Base-by-base conservation (phyloP, 2,797 vertebrate genomes). In the Pantherophis alleghaniensis region DNA sequence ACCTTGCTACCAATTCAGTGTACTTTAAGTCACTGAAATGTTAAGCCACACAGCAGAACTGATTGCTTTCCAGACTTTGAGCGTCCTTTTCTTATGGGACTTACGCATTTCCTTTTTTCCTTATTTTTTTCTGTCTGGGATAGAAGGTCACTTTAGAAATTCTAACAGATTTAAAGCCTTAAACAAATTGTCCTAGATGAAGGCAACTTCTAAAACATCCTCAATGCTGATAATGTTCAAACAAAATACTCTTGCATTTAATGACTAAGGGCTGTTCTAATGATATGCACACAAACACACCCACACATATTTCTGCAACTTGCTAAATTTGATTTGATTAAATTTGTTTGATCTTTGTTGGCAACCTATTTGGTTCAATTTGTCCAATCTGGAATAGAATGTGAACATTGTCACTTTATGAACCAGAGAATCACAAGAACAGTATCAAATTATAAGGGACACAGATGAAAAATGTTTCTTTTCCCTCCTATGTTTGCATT, bases 1-100 rank as follows among this genome's bases (percentile, higher is more conserved):
- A 87, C 93, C 94, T 95, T 90, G 89, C 69, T 53, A 91, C 42
- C 87, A 93, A 91, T 61, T 91, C 79, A 88, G 92, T 93, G 91
- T 93, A 93, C 83, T 0, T 87, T 61, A 88, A 69, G 74, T 92
- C 5, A 4, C 37, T 57, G 88, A 91, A 90, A 93, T 24, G 60
- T 86, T 88, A 66, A 89, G 87, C 47, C 86, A 89, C 55, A 57
- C 1, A 37, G n/a, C 14, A 86, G 61, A 93, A 92, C 42, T 2
- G 3, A 28, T 63, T 51, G 42, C 28, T 90, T 86, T 47, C 79
- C 0, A 88, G 53, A 32, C 37, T 13, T 57, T n/a, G 89, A 88
- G 83, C 7, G 14, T 79, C 59, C 55, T 56, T 83, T 91, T 56
- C 59, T 83, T 59, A 59, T 42, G 53, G 10, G 86, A 86, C 24